These are phyloP conservation scores for Phodopus roborovskii DNA, from an alignment of 2,113 vertebrate species.

Conservation along the genomic window DNA sequence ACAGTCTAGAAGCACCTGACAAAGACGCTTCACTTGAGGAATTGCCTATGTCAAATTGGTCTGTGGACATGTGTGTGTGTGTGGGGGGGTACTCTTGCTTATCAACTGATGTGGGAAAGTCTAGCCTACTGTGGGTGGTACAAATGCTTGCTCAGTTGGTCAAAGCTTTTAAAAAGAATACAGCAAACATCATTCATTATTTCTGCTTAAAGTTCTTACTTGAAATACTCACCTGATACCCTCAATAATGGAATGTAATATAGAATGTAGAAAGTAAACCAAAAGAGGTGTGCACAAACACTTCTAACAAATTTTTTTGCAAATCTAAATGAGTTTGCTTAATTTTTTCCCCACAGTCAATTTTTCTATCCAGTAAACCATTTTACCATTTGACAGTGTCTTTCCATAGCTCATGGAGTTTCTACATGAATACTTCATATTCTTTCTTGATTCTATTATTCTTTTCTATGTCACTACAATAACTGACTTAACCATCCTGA, in stretches of 20 bases:
- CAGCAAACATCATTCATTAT: background rate
- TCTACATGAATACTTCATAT: background rate
- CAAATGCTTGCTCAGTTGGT: background rate
- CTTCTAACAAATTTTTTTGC: background rate
- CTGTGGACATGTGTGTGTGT: background rate
- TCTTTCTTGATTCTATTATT: conserved; percentile 7
- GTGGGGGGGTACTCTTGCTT: too few relatives aligned
- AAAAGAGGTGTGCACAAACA: background rate
- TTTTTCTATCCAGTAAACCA: background rate
- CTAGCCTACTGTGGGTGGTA: background rate
- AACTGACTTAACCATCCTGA: background rate
- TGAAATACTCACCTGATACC: background rate
- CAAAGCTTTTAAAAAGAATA: background rate
- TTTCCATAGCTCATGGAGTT: background rate
- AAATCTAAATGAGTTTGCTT: background rate
- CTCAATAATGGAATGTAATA: too few relatives aligned
- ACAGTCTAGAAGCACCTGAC: background rate
- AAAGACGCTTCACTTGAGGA: too few relatives aligned
- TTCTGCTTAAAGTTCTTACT: background rate
- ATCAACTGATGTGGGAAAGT: background rate
- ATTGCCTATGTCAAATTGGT: background rate
- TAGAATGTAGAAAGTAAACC: background rate
- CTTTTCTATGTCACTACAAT: background rate
- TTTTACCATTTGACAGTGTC: background rate
- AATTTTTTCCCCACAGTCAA: background rate